Conservation (phyloP, 2,113 vertebrate genomes). For the Dissostichus mawsoni region DNA sequence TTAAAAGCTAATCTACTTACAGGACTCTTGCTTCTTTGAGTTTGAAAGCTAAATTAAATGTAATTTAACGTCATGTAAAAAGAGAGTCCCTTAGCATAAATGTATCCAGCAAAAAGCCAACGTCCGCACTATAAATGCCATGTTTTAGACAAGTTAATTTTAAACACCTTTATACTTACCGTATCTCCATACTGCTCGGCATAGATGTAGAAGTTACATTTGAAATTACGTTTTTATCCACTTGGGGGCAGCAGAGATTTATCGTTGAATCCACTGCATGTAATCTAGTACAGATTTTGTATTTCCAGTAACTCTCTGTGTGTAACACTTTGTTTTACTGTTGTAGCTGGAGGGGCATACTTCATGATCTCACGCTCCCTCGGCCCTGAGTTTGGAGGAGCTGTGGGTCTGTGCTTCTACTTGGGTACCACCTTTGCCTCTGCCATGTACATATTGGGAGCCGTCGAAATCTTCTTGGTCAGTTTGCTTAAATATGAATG, state of each 20-base stretch:
- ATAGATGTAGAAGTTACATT: neutral
- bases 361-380: conserved; percentile 99
- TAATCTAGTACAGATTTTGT: neutral
- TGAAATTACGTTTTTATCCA: neutral
- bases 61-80: too few relatives aligned
- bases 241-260: conserved; percentile 35
- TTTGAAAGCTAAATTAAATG: too few relatives aligned
- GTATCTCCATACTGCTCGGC: neutral
- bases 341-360: conserved; percentile 95
- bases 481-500: conserved; percentile 67
- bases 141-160: too few relatives aligned
- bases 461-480: conserved; percentile 97
- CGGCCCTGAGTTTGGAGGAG: conserved; percentile 97
- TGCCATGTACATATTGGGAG: conserved; percentile 98
- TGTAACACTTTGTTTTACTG: conserved; percentile 14
- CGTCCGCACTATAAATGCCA: neutral
- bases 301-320: neutral
- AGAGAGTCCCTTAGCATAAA: neutral
- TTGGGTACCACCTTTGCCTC: conserved; percentile 97
- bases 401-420: conserved; percentile 97
- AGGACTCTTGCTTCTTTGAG: too few relatives aligned
- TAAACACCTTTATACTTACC: neutral
- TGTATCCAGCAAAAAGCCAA: neutral
- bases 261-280: neutral
- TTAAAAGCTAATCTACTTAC: too few relatives aligned